Base-by-base conservation (phyloP, 2,797 vertebrate species). In the Rhynchonycteris naso region DNA sequence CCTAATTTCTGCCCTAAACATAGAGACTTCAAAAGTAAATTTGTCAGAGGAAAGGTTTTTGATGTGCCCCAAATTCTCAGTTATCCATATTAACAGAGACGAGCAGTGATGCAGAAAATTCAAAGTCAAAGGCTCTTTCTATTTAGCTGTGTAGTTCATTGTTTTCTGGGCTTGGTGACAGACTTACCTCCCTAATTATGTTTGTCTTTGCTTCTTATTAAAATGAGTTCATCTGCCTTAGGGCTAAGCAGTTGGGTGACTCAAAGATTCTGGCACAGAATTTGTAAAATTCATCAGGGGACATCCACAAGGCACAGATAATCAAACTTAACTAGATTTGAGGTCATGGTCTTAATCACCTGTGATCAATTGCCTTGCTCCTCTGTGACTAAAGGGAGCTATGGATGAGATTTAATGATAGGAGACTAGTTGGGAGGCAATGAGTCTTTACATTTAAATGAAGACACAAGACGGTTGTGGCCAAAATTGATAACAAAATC, bases 131-230 rank as follows among this genome's bases (percentile, higher is more conserved):
- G 71, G 65, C 43, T 54, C 75, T 96, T 69, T 69, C 66, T 59
- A 30, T 61, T 75, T 90, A 95, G 50, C 93, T 95, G 72, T 80
- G 35, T 79, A 59, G 87, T 65, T 30, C 56, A 38, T 26, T 81
- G 69, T 91, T 94, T 92, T 50, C n/a, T 85, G 52, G 65, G 28
- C 14, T 89, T 59, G 24, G 63, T 54, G 43, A 66, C 82, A 95
- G 68, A 59, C 61, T 93, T 78, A 69, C 74, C 56, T 91, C 66
- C 56, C 88, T 93, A 95, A 96, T 94, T 85, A 95, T 61, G 35
- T 72, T 88, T 96, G 93, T 81, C 91, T 96, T 93, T 85, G 61
- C 56, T 96, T 81, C 94, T 95, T 96, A 93, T 94, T 92, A 93
- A 97, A 96, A 96, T 74, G 87, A 95, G 86, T 93, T 91, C 89